Percentiles rank a stretch among this genome's conserved stretches.
Conservation (phyloP, 2,888 invertebrate species). For the Plebejus argus region DNA sequence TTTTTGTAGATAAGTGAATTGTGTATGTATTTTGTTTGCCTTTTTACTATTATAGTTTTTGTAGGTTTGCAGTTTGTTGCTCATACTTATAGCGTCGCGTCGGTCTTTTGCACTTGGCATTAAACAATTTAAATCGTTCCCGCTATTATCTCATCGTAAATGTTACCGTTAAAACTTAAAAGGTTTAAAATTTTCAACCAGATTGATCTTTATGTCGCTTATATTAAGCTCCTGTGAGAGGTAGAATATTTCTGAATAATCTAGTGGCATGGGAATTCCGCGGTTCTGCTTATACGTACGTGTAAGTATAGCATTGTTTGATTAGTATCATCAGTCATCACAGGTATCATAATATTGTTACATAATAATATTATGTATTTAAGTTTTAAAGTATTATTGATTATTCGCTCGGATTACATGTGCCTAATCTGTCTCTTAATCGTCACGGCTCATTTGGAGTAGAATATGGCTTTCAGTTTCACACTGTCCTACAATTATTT, state of each 20-base stretch:
- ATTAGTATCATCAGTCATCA: background rate
- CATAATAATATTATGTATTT: background rate
- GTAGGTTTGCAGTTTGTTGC: no score
- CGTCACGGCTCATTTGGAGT: background rate
- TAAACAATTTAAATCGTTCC: background rate
- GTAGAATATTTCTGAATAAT: no score
- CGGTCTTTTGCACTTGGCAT: background rate
- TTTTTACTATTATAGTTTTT: background rate
- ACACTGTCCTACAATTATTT: no score
- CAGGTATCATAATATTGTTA: no score
- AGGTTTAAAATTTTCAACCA: no score
- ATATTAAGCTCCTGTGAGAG: no score
- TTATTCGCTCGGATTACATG: background rate
- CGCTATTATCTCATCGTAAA: background rate
- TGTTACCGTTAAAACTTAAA: background rate
- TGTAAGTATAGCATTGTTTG: background rate
- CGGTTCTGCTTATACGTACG: background rate
- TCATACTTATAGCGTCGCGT: background rate
- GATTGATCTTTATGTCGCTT: no score
- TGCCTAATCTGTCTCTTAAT: background rate
- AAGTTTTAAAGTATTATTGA: no score
- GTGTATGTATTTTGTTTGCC: background rate
- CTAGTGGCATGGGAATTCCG: background rate
- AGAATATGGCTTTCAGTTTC: background rate
- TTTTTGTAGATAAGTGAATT: background rate